Evolutionary conservation across 2,113 vertebrate species (phyloP), one percentile per base, ranked within the genome.

Genomic region (Nibea albiflora): DNA sequence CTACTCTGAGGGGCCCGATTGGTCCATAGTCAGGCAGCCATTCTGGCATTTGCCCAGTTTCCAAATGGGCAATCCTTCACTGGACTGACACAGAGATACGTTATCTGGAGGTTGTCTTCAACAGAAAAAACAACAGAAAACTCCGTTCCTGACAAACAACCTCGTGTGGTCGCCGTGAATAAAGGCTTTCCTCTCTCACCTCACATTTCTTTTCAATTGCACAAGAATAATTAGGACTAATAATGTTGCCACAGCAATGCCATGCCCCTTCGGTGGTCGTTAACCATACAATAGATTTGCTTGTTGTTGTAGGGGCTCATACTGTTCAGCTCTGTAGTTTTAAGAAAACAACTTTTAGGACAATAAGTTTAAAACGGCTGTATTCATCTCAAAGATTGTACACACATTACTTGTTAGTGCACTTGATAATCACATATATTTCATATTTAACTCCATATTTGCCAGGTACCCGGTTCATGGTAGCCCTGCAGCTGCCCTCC

Each of bases 201-300:
- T 72, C 82, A 60, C 69, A 73, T 71, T n/a, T 57, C 11, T 15
- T 42, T 78, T 61, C 31, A 19, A 49, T 83, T 67, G 70, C 50
- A 57, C 46, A 6, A 67, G 62, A 81, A 81, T 79, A 87, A 86
- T 88, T 67, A 76, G 7, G 24, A 47, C 53, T 81, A 57, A 76
- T 78, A 65, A 52, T 73, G 53, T 69, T 85, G 80, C 66, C 60
- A 39, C 73, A 83, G 70, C 66, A 72, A 42, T 65, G 58, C 70
- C 28, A 12, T 78, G 52, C 42, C 69, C 67, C 54, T 78, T 78
- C 14, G 2, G 54, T 65, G 70, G 46, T 26, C 69, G 44, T 52
- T 73, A 65, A 73, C 28, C 1, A 50, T 65, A 52, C 77, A 49
- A 22, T 60, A n/a, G 82, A 65, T 47, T 52, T 20, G 20, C 54